These are phyloP conservation scores for Cyanoderma ruficeps DNA, from an alignment of 2,113 vertebrate species.

Conservation along the genomic window DNA sequence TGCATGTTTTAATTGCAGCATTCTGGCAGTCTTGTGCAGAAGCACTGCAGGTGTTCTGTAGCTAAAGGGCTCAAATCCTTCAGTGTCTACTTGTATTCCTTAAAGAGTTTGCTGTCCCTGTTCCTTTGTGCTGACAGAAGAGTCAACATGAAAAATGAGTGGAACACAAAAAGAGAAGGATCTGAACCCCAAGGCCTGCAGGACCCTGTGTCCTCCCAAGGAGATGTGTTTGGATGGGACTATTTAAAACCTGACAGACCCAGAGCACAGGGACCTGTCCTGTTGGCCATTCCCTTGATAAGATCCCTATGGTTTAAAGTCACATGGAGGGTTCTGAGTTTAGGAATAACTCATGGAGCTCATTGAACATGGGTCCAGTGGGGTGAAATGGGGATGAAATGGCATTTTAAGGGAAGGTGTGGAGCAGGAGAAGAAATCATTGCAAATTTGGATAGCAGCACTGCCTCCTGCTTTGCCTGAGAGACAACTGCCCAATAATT, in stretches of 20 bases:
- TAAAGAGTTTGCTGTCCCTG: neutral
- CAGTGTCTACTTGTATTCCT: neutral
- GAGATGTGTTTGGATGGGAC: neutral
- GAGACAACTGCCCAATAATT: neutral
- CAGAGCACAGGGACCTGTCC: neutral
- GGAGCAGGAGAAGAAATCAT: neutral
- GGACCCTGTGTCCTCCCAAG: neutral
- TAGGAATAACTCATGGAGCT: neutral
- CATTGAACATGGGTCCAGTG: neutral
- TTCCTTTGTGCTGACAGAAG: neutral
- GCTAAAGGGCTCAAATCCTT: neutral
- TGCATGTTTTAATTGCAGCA: neutral
- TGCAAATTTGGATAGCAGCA: neutral
- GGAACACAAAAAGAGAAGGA: neutral
- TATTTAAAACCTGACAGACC: neutral
- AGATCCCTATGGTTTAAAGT: neutral
- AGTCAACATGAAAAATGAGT: accelerated
- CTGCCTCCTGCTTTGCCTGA: neutral
- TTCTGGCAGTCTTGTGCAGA: neutral
- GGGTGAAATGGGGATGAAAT: neutral
- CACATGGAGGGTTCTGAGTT: neutral
- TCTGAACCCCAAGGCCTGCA: neutral
- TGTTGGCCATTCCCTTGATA: neutral
- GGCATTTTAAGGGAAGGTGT: neutral
- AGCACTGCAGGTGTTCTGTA: neutral